A percentile compares a stretch with the other conserved stretches of the same genome.
These are phyloP conservation scores for Oenanthe melanoleuca DNA, from an alignment of 2,113 vertebrate species.

Conservation along the genomic window DNA sequence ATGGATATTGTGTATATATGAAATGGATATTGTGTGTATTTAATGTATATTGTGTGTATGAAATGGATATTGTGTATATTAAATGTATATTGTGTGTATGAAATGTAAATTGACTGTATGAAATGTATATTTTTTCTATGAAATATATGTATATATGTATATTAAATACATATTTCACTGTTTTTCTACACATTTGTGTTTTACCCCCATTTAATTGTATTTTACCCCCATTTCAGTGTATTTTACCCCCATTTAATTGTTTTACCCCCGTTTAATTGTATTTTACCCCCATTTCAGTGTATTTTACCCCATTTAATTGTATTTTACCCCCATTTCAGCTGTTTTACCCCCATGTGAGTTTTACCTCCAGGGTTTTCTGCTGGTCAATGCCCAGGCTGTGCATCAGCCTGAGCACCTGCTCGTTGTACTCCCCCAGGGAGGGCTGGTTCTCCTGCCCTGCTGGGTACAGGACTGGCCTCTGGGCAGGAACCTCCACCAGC, in stretches of 20 bases:
- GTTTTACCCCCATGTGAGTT: not conserved
- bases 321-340: not conserved
- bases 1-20: too few relatives aligned
- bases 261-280: too few relatives aligned
- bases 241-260: not conserved
- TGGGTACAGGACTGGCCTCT: conserved; percentile 88
- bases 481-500: conserved; percentile 88
- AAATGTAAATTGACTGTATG: too few relatives aligned
- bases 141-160: too few relatives aligned
- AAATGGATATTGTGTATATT: too few relatives aligned
- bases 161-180: too few relatives aligned
- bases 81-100: too few relatives aligned
- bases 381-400: conserved; percentile 98
- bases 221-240: too few relatives aligned
- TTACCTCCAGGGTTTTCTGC: conserved; percentile 97
- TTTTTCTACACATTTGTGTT: too few relatives aligned
- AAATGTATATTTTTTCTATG: too few relatives aligned
- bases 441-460: conserved; percentile 81
- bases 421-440: conserved; percentile 89
- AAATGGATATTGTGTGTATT: too few relatives aligned
- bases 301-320: accelerated
- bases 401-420: conserved; percentile 96
- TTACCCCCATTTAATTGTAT: not conserved
- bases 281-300: not conserved
- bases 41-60: too few relatives aligned